phyloP scores from a whole-genome alignment of 2,113 vertebrate species.

The Mobula birostris region DNA sequence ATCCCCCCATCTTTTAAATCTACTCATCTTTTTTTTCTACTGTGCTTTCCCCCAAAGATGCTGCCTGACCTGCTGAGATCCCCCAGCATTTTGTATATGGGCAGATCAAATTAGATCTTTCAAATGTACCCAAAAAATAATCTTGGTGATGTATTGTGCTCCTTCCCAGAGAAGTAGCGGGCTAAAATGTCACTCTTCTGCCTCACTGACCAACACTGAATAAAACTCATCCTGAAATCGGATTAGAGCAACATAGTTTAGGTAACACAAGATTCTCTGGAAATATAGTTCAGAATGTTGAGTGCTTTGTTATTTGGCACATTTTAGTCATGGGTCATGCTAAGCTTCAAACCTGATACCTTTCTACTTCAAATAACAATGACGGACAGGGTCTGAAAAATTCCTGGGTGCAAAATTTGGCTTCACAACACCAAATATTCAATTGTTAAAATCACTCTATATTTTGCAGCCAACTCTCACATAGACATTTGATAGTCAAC shows the following conservation, averaged over 20 bases:
- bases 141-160: background rate
- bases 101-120: background rate
- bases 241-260: background rate
- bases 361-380: background rate
- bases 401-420: too few species aligned
- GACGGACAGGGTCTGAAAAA: too few species aligned
- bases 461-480: too few species aligned
- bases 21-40: too few species aligned
- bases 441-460: too few species aligned
- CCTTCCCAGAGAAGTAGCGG: background rate
- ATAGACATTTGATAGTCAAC: too few species aligned
- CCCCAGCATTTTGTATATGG: background rate
- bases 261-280: background rate
- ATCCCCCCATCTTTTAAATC: too few species aligned
- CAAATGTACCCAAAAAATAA: background rate
- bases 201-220: background rate
- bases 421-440: too few species aligned
- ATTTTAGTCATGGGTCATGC: too few species aligned
- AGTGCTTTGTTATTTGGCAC: background rate
- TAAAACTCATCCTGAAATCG: background rate
- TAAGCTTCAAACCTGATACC: background rate
- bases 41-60: too few species aligned
- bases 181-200: background rate
- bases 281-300: background rate
- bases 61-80: too few species aligned